Evolutionary conservation across 2,113 vertebrate genomes (phyloP), one percentile per base, ranked within the genome.

Genomic region (Lucifuga dentata): DNA sequence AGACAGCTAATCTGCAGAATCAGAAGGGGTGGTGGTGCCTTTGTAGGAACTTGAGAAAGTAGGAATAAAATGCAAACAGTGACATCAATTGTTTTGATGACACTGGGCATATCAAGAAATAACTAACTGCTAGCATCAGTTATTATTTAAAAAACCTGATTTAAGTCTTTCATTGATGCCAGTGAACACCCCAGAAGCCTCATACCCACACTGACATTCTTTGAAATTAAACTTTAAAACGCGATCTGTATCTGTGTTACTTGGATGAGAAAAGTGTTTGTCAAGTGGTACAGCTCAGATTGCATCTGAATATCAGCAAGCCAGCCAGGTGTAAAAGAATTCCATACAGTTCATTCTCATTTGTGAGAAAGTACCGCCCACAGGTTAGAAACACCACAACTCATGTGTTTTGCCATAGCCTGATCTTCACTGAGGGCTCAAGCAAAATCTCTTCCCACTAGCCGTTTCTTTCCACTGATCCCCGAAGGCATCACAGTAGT

Each of bases 351-450:
- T 2, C n/a, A 20, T 26, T 66, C 50, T 45, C 11, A 39, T 66
- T 58, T 50, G 33, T 59, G 59, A 76, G 55, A 73, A 73, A 79
- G 6, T 55, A 1, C 43, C 20, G 2, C 55, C 50, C 41, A 53
- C 56, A 39, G 21, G 52, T 66, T 64, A 15, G n/a, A 35, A 16
- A 35, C 23, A 21, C 8, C 19, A 32, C 23, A 26, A 33, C 19
- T 70, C 26, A 11, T 20, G 20, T 15, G 6, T n/a, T 58, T 55
- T 56, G 10, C 20, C 19, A 17, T 48, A 39, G 8, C n/a, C 7
- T 55, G 9, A 0, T 2, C 50, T 20, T 62, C 41, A 46, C n/a
- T 50, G 21, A 26, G 2, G 21, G 43, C 11, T 69, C 29, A 56
- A 20, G 17, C 7, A 50, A 6, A 11, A 45, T 59, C 11, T 15